Conservation (phyloP, 2,888 invertebrate genomes). For the Diloba caeruleocephala region DNA sequence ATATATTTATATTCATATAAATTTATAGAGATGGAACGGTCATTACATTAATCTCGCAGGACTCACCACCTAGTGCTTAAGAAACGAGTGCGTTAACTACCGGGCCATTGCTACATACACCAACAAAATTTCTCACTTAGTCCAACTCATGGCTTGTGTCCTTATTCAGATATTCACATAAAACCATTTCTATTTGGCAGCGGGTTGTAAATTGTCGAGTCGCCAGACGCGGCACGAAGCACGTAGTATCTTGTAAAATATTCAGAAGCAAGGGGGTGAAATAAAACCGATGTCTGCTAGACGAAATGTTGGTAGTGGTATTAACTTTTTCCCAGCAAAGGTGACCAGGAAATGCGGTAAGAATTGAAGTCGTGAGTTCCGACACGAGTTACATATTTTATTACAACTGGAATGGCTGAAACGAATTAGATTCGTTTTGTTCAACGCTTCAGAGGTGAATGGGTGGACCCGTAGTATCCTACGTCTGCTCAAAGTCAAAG, state of each 20-base stretch:
- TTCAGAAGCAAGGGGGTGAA: slow-evolving; percentile 63
- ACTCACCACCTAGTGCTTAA: too few species aligned
- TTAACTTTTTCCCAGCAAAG: slow-evolving; percentile 41
- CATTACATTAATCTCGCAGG: too few species aligned
- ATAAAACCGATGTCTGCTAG: slow-evolving; percentile 63
- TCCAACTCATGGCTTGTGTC: slow-evolving; percentile 28
- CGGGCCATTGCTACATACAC: too few species aligned
- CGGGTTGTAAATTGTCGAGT: slow-evolving; percentile 54
- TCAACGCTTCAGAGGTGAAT: too few species aligned
- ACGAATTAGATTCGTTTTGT: too few species aligned
- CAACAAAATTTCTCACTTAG: slow-evolving; percentile 28
- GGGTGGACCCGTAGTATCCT: too few species aligned
- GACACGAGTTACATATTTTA: too few species aligned
- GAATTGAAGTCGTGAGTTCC: slow-evolving; percentile 13
- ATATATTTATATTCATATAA: too few species aligned
- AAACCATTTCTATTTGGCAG: slow-evolving; percentile 63
- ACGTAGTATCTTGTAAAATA: slow-evolving; percentile 69
- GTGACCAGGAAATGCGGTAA: slow-evolving; percentile 35
- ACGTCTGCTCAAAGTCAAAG: too few species aligned
- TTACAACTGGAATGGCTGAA: too few species aligned
- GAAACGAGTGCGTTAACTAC: too few species aligned
- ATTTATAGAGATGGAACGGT: too few species aligned
- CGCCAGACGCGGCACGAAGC: slow-evolving; percentile 50
- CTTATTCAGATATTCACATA: slow-evolving; percentile 64
- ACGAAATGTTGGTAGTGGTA: slow-evolving; percentile 44